These are phyloP conservation scores for Anthopleura sola DNA, from an alignment of 64 coral and sea anemone species.

Conservation along the genomic window DNA sequence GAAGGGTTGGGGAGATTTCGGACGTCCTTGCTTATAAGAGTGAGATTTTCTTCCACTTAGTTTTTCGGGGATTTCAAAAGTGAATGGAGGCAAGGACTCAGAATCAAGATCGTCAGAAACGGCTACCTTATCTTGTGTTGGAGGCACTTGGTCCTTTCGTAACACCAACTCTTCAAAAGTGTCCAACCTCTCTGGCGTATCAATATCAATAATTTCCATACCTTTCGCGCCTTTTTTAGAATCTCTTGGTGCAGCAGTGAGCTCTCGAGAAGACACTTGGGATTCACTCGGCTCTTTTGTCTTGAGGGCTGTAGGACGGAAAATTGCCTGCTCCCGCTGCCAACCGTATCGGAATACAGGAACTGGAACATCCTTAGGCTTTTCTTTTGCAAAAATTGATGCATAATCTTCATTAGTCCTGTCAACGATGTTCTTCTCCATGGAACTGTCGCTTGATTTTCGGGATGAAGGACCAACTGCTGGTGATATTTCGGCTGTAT, in stretches of 20 bases:
- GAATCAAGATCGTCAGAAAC: not conserved
- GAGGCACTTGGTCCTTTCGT: not conserved
- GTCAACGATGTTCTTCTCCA: not conserved
- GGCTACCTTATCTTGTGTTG: not conserved
- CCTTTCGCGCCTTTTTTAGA: not conserved
- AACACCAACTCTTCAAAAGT: not conserved
- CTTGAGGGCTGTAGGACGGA: not conserved
- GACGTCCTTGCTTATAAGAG: not conserved
- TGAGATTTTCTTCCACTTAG: not conserved
- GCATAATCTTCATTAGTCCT: constrained; percentile 18
- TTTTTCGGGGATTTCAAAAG: not conserved
- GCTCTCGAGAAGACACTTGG: not conserved
- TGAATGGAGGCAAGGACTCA: not conserved
- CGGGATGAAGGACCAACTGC: not conserved
- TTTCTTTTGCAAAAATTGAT: not conserved
- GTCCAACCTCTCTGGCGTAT: not conserved
- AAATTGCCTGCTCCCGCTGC: constrained; percentile 7
- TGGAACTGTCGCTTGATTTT: not conserved
- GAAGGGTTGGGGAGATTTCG: not conserved
- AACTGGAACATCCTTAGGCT: not conserved
- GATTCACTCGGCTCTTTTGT: not conserved
- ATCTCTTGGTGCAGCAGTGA: not conserved
- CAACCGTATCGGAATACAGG: not conserved
- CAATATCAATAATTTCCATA: not conserved
- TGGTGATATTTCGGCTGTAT: not conserved